Percentiles rank a stretch among this genome's conserved stretches.
phyloP scores from a whole-genome alignment of 2,797 vertebrate genomes.

The Holocentrus rufus region DNA sequence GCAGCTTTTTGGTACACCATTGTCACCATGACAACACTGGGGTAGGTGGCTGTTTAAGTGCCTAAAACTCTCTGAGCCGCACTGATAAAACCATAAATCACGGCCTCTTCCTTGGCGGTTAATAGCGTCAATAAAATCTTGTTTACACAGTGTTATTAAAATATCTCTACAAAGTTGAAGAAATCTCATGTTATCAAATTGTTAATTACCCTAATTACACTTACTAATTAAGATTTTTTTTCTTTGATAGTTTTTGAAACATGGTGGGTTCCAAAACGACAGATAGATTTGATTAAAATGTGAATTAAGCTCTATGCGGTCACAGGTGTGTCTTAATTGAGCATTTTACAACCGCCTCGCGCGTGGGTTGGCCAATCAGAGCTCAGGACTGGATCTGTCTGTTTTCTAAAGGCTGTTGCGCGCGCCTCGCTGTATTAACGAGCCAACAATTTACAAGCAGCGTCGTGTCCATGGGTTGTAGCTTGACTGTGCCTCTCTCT shows the following conservation, averaged over 20 bases:
- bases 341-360: slow-evolving; percentile 31
- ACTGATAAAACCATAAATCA: not conserved
- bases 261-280: not conserved
- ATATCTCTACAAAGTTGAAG: not conserved
- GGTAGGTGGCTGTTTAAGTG: slow-evolving; percentile 83
- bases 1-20: slow-evolving; percentile 99
- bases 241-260: not conserved
- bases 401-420: slow-evolving; percentile 29
- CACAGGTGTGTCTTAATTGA: slow-evolving; percentile 67
- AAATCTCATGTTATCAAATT: not conserved
- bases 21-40: slow-evolving; percentile 97
- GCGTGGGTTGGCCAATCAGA: slow-evolving; percentile 42
- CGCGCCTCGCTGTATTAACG: slow-evolving; percentile 45
- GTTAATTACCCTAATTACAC: not conserved
- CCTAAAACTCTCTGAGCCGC: slow-evolving; percentile 6
- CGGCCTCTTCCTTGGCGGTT: not conserved
- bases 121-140: not conserved
- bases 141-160: not conserved
- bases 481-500: slow-evolving; percentile 21
- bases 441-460: slow-evolving; percentile 36
- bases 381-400: not conserved
- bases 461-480: slow-evolving; percentile 45
- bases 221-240: not conserved
- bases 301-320: slow-evolving; percentile 26
- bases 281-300: slow-evolving; percentile 14